Evolutionary conservation across 1,140 invertebrate species (phyloP).

Genomic region (Phymastichus coffea): DNA sequence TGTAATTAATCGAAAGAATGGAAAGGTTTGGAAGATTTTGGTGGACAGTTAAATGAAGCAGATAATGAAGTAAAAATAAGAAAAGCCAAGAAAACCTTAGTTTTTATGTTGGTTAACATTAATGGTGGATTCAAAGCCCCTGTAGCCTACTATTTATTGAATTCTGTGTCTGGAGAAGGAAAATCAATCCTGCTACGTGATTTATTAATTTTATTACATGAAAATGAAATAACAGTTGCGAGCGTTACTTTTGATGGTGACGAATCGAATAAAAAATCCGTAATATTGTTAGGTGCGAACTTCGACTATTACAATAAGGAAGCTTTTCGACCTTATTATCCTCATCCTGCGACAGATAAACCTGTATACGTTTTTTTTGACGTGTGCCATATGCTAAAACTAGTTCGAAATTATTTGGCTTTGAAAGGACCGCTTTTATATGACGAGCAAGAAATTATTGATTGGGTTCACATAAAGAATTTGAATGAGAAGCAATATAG

Average conservation of each 20-base stretch:
- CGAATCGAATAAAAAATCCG: constrained; percentile 15
- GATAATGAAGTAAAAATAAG: constrained; percentile 9
- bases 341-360: constrained; percentile 24
- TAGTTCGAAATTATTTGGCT: constrained; percentile 33
- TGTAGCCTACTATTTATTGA: constrained; percentile 24
- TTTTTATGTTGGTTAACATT: too few species aligned
- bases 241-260: constrained; percentile 33
- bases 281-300: constrained; percentile 28
- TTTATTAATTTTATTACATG: constrained; percentile 14
- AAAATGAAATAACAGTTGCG: constrained; percentile 19
- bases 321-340: constrained; percentile 26
- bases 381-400: constrained; percentile 34
- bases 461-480: too few species aligned
- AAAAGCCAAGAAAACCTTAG: too few species aligned
- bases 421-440: constrained; percentile 12
- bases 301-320: constrained; percentile 8
- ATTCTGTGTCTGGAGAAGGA: constrained; percentile 20
- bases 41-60: background rate
- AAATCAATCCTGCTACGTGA: constrained; percentile 18
- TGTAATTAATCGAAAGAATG: background rate
- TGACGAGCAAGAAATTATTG: too few species aligned
- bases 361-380: constrained; percentile 32
- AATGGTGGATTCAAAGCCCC: constrained; percentile 25
- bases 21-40: background rate
- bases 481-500: too few species aligned